Conservation (phyloP, 2,797 vertebrate genomes). For the Phrynocephalus forsythii region DNA sequence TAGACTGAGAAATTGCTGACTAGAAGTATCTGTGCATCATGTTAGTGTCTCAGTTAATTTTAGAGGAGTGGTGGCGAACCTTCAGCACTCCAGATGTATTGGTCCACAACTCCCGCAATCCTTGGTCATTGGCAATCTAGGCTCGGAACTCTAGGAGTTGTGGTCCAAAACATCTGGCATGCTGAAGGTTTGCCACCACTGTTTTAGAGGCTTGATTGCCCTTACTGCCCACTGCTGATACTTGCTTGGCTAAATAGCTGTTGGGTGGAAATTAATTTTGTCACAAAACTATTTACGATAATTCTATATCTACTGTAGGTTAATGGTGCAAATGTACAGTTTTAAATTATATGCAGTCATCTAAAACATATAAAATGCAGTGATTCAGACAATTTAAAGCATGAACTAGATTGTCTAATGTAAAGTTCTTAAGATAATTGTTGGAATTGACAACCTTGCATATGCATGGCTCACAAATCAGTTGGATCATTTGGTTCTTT, state of each 20-base stretch:
- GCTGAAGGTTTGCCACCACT: too few relatives aligned
- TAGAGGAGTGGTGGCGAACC: neutral
- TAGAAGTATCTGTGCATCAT: slow-evolving; percentile 27
- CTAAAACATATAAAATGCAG: neutral
- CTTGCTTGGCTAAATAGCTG: neutral
- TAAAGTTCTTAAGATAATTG: neutral
- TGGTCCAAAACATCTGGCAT: too few relatives aligned
- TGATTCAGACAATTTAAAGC: neutral
- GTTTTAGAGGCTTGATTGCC: neutral
- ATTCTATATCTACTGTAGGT: neutral
- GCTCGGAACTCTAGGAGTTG: too few relatives aligned
- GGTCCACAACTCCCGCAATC: too few relatives aligned
- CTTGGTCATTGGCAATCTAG: too few relatives aligned
- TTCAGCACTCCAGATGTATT: too few relatives aligned
- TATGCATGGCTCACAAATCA: neutral
- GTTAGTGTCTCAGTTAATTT: slow-evolving; percentile 5
- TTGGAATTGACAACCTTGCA: neutral
- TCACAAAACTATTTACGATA: neutral
- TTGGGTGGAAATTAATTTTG: slow-evolving; percentile 19
- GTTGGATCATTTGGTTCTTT: neutral
- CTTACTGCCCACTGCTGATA: slow-evolving; percentile 53
- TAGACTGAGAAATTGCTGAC: slow-evolving; percentile 25
- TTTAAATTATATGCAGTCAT: neutral
- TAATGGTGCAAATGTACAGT: neutral
- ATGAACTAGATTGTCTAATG: neutral